Percentiles rank a stretch among this genome's conserved stretches.
Evolutionary conservation across 2,888 invertebrate genomes (phyloP).

Genomic region (Drosophila dives): DNA sequence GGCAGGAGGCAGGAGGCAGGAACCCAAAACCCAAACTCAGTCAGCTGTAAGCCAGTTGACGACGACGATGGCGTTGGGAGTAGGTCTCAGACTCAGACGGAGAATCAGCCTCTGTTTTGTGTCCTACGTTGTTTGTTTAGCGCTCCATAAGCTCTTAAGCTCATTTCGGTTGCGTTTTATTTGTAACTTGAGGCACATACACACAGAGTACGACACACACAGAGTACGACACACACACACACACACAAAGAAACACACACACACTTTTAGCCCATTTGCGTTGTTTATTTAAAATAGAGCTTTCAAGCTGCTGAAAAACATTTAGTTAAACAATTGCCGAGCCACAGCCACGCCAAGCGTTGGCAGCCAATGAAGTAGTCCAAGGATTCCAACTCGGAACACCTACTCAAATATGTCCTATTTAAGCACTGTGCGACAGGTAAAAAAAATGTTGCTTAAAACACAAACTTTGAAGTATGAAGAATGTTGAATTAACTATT

Average conservation of each 20-base stretch:
- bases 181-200: constrained; percentile 75
- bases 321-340: constrained; percentile 70
- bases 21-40: constrained; percentile 34
- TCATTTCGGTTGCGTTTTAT: constrained; percentile 79
- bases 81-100: not conserved
- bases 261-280: constrained; percentile 34
- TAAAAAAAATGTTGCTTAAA: not conserved
- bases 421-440: not conserved
- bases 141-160: constrained; percentile 79
- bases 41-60: constrained; percentile 58
- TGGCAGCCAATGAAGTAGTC: not conserved
- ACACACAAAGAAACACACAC: constrained; percentile 14
- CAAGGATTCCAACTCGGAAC: not conserved
- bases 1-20: not conserved
- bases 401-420: not conserved
- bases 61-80: constrained; percentile 44
- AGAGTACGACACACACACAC: constrained; percentile 17
- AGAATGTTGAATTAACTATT: not conserved
- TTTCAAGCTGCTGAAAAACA: constrained; percentile 67
- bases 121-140: constrained; percentile 76
- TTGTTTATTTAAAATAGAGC: constrained; percentile 79
- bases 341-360: not conserved
- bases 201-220: constrained; percentile 27
- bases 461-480: not conserved
- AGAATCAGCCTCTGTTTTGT: constrained; percentile 59